Conservation (phyloP, 2,797 vertebrate species). For the Pterois miles region DNA sequence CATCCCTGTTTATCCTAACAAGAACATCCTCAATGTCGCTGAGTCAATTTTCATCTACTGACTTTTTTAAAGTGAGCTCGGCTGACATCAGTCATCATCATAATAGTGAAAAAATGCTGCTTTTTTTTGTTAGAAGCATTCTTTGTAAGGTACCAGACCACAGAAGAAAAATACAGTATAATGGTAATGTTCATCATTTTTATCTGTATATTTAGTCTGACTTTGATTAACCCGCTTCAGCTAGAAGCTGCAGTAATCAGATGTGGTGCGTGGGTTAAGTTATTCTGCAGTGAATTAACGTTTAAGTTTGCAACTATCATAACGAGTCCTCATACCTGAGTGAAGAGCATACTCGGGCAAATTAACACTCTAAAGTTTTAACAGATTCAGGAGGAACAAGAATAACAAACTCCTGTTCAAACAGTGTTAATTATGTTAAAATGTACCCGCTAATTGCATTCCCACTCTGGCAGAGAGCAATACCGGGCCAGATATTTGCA, state of each 20-base stretch:
- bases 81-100: neutral
- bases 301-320: conserved; percentile 1
- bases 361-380: conserved; percentile 6
- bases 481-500: neutral
- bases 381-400: neutral
- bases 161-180: neutral
- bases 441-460: conserved; percentile 12
- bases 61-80: neutral
- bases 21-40: neutral
- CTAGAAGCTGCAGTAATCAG: conserved; percentile 5
- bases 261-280: neutral
- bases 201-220: neutral
- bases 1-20: neutral
- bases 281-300: conserved; percentile 3
- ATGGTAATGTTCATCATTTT: neutral
- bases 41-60: neutral
- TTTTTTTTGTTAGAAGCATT: neutral
- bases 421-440: conserved; percentile 13
- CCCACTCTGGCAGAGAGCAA: neutral
- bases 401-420: conserved; percentile 1
- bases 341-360: neutral
- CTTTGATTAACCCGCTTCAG: conserved; percentile 10
- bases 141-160: neutral
- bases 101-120: neutral
- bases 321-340: neutral